These are phyloP conservation scores for Trachops cirrhosus DNA, from an alignment of 2,797 vertebrate species.

Conservation along the genomic window DNA sequence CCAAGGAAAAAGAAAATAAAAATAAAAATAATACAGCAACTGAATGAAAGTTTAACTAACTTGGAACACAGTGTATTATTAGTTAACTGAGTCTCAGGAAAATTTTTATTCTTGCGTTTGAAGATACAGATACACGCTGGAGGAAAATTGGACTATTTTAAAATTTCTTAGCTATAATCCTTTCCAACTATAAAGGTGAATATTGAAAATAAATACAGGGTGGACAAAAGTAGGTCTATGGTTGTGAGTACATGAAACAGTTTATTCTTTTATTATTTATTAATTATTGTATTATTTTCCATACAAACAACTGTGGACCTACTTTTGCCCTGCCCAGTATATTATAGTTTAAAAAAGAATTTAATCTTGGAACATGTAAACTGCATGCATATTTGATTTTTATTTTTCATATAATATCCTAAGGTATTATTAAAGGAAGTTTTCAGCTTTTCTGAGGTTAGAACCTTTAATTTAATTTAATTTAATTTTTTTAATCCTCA, in stretches of 20 bases:
- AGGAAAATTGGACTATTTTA: slow-evolving; percentile 45
- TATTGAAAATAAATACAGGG: slow-evolving; percentile 8
- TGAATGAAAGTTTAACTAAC: slow-evolving; percentile 43
- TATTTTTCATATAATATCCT: background rate
- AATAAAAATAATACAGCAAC: slow-evolving; percentile 44
- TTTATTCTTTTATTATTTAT: background rate
- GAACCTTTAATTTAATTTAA: background rate
- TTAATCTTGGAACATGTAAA: slow-evolving; percentile 28
- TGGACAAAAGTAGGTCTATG: background rate
- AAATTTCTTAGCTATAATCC: slow-evolving; percentile 19
- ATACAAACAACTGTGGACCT: background rate
- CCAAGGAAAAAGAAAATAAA: slow-evolving; percentile 66
- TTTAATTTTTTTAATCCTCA: background rate
- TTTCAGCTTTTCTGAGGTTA: slow-evolving; percentile 27
- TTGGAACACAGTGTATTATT: slow-evolving; percentile 38
- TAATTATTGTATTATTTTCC: background rate
- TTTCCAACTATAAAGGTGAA: slow-evolving; percentile 9
- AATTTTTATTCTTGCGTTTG: slow-evolving; percentile 4
- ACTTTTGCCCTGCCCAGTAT: background rate
- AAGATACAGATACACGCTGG: background rate
- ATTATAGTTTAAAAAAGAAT: slow-evolving; percentile 44
- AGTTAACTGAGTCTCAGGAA: slow-evolving; percentile 31
- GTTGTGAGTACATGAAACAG: background rate
- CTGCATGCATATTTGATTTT: slow-evolving; percentile 35
- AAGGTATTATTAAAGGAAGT: slow-evolving; percentile 11